Evolutionary conservation across 2,888 invertebrate species (phyloP).

Genomic region (Microctonus aethiopoides): DNA sequence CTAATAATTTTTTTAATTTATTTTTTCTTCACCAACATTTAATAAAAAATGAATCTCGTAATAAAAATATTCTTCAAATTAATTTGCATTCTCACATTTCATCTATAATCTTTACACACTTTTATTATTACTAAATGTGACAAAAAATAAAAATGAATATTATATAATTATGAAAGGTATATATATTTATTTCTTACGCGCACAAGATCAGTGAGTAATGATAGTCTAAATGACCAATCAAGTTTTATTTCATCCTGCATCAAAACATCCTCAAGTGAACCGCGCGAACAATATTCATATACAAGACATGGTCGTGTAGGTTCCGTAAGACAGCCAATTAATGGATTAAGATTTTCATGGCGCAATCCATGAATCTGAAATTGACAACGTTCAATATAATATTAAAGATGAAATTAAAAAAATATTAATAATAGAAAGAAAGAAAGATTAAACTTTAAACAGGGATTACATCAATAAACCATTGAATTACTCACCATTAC

Average conservation of each 20-base stretch:
- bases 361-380: slow-evolving; percentile 81
- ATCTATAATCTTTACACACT: no score
- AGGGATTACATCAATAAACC: neutral
- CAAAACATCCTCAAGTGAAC: slow-evolving; percentile 88
- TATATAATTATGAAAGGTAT: neutral
- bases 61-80: no score
- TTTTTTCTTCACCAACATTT: no score
- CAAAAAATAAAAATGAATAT: neutral
- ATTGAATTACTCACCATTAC: slow-evolving; percentile 70
- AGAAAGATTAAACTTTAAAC: neutral
- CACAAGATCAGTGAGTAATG: slow-evolving; percentile 91
- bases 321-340: slow-evolving; percentile 87
- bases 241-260: slow-evolving; percentile 90
- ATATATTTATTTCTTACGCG: slow-evolving; percentile 70
- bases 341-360: slow-evolving; percentile 91
- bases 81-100: no score
- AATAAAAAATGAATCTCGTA: no score
- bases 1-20: no score
- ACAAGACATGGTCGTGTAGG: slow-evolving; percentile 83
- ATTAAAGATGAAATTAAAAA: neutral
- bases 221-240: slow-evolving; percentile 95
- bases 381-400: neutral
- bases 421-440: neutral
- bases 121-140: no score
- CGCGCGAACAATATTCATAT: slow-evolving; percentile 88